These are phyloP conservation scores for Heterohyrax brucei DNA, from an alignment of 2,797 vertebrate genomes.

Conservation along the genomic window DNA sequence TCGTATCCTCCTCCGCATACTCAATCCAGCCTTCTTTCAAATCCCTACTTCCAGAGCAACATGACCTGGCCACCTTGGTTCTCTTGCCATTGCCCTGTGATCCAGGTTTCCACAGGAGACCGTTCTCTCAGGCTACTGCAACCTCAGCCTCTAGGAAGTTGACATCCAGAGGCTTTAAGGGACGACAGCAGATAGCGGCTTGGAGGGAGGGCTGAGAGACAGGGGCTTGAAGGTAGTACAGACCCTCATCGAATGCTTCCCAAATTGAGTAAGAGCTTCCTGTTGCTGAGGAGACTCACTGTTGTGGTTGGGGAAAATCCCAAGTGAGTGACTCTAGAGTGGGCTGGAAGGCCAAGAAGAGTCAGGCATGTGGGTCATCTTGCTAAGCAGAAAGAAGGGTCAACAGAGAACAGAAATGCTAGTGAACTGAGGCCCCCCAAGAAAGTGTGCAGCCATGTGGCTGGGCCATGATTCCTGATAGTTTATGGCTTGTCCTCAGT, in stretches of 20 bases:
- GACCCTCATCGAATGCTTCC: neutral
- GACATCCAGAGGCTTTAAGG: neutral
- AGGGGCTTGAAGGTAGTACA: neutral
- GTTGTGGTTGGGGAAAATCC: neutral
- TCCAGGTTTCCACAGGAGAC: neutral
- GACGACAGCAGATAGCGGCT: too few species aligned
- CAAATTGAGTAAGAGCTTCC: conserved; percentile 1
- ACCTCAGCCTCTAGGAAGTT: neutral
- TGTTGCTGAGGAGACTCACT: neutral
- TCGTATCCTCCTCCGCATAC: neutral
- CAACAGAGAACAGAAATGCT: neutral
- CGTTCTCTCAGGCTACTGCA: neutral
- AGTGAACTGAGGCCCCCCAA: neutral
- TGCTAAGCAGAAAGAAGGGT: neutral
- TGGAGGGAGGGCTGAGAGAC: too few species aligned
- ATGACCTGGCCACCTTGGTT: neutral
- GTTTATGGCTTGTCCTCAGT: too few species aligned
- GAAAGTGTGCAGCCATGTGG: too few species aligned
- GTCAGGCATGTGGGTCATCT: too few species aligned
- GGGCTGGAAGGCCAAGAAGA: neutral
- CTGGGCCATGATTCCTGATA: too few species aligned
- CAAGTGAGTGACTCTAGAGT: neutral
- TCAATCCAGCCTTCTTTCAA: neutral
- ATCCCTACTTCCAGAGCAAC: neutral
- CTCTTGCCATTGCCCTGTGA: neutral